A percentile compares a stretch with the other conserved stretches of the same genome.
phyloP scores from a whole-genome alignment of 2,888 invertebrate species.

The Drosophila demipolita region DNA sequence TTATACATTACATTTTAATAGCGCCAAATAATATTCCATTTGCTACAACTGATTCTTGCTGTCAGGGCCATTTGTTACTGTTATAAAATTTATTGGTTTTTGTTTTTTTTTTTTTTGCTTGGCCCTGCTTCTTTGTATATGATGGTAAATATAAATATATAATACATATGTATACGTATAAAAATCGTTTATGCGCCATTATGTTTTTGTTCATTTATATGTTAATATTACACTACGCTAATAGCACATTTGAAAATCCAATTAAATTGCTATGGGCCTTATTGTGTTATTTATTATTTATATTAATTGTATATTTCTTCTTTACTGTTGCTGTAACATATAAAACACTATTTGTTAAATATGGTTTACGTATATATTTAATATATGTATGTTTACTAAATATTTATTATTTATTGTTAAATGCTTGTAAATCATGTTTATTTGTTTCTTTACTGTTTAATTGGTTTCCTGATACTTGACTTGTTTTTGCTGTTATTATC shows the following conservation, averaged over 20 bases:
- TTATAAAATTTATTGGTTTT: conserved; percentile 39
- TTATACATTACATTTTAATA: conserved; percentile 71
- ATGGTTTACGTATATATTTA: conserved; percentile 58
- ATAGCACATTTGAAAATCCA: conserved; percentile 76
- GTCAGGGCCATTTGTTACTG: conserved; percentile 26
- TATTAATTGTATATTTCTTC: conserved; percentile 26
- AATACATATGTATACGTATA: conserved; percentile 67
- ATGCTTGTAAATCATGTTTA: conserved; percentile 75
- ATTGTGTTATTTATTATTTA: conserved; percentile 31
- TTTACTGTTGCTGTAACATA: conserved; percentile 31
- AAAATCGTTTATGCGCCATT: conserved; percentile 66
- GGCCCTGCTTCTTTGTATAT: conserved; percentile 50
- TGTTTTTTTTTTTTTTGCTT: conserved; percentile 11
- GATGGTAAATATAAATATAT: conserved; percentile 48
- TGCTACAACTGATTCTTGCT: conserved; percentile 64
- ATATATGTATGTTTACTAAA: conserved; percentile 53
- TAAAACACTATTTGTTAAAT: conserved; percentile 48
- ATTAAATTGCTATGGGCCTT: conserved; percentile 49
- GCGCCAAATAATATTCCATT: conserved; percentile 77
- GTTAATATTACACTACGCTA: conserved; percentile 66
- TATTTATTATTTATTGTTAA: conserved; percentile 60
- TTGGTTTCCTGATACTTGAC: conserved; percentile 73
- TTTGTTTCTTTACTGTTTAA: conserved; percentile 57
- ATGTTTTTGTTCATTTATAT: conserved; percentile 31
- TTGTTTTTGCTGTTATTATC: conserved; percentile 45